Base-by-base conservation (phyloP, 2,888 invertebrate species). In the Drosophila emarginata region DNA sequence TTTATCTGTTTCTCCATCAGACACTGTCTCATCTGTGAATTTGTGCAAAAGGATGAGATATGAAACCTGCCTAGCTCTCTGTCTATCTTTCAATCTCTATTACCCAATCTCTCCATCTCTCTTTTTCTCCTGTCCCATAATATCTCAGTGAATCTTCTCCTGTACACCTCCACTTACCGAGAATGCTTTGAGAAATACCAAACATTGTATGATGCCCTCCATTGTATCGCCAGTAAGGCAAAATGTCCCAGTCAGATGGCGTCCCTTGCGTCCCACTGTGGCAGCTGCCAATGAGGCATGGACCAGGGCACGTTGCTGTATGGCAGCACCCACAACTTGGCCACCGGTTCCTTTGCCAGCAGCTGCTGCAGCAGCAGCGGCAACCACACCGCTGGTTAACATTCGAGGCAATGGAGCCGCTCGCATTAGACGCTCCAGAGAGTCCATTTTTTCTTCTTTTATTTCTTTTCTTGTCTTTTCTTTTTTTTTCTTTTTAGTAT, bases 201-300 rank as follows among this genome's bases (percentile, higher is more conserved):
- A 94, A 92, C 97, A 97, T 93, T 97, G 97, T 91, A 97, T 97
- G 90, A 97, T 97, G 84, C 97, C 97, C 91, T 97, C 97, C 97
- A 97, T 97, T 70, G 97, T 97, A 92, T 97, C 97, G 62, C 97
- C 97, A 54, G 96, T 96, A 70, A 97, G 94, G 90, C 97, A 96
- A 93, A 97, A 97, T 61, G 96, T 97, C 82, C 97, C 97, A 15
- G 96, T 96, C 75, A 97, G 94, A 90, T 97, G 96, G 76, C 96
- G 93, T 78, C 96, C 96, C 90, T 96, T 95, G 88, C 96, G 95
- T 39, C 96, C 95, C 61, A 95, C 94, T 14, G 91, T 91, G 65
- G 95, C 95, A 15, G 94, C 93, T 53, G 95, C 95, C 76, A 96
- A 92, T 85, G 95, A 95, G 70, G 96, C 95, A 91, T 96, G 96